Evolutionary conservation across 2,888 invertebrate species (phyloP).

Genomic region (Halictus ligatus): DNA sequence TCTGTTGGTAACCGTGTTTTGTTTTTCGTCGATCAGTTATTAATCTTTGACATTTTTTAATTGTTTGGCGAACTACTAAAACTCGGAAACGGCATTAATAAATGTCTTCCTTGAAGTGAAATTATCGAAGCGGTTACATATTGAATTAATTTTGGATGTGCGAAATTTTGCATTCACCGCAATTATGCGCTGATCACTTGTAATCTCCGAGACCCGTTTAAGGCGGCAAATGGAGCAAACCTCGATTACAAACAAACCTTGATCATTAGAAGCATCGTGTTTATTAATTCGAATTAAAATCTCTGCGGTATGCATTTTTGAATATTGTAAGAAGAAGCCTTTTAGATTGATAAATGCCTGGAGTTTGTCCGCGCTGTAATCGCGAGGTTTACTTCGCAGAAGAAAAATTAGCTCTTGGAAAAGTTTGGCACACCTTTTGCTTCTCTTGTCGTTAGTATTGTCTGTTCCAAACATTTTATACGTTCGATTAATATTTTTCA

Average conservation of each 20-base stretch:
- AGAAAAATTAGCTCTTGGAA: conserved; percentile 79
- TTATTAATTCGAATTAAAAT: neutral
- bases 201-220: neutral
- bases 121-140: conserved; percentile 3
- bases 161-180: conserved; percentile 24
- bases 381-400: conserved; percentile 82
- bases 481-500: neutral
- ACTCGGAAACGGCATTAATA: conserved; percentile 27
- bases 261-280: neutral
- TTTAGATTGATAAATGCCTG: conserved; percentile 74
- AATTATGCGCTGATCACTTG: conserved; percentile 6
- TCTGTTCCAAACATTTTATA: neutral
- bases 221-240: conserved; percentile 8
- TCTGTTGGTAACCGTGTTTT: conserved; percentile 31
- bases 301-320: neutral
- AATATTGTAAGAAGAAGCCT: neutral
- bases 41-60: conserved; percentile 32
- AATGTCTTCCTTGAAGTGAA: conserved; percentile 14
- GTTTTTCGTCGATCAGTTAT: conserved; percentile 37
- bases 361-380: conserved; percentile 81
- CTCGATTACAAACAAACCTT: neutral
- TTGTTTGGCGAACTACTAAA: conserved; percentile 37
- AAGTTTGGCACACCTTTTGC: conserved; percentile 83
- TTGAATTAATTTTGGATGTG: conserved; percentile 13
- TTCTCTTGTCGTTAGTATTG: conserved; percentile 82